Conservation (phyloP, 2,888 invertebrate genomes). For the Deladenus siricidicola region DNA sequence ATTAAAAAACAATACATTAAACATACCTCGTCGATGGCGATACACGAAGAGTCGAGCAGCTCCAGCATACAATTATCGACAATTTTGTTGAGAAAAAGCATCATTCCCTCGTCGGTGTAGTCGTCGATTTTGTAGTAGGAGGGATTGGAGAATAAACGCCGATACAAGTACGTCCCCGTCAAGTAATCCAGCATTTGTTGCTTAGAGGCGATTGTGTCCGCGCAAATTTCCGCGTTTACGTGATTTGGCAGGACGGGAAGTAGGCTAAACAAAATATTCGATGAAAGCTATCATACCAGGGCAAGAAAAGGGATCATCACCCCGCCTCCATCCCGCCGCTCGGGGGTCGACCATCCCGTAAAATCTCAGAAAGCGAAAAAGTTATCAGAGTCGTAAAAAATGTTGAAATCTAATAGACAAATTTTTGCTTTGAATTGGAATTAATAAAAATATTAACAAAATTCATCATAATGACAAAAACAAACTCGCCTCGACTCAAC, state of each 20-base stretch:
- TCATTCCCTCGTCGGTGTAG: conserved; percentile 58
- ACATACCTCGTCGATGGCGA: conserved; percentile 64
- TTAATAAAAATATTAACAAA: background rate
- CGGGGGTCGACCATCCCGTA: no score
- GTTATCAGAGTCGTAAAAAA: no score
- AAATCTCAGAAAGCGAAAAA: no score
- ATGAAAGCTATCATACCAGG: no score
- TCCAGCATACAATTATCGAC: conserved; percentile 71
- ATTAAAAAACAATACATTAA: no score
- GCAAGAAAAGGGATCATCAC: no score
- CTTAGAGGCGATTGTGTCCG: conserved; percentile 84
- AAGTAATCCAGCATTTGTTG: conserved; percentile 90
- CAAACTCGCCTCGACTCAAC: conserved; percentile 73
- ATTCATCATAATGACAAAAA: background rate
- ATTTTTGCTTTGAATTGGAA: background rate
- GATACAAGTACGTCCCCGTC: conserved; percentile 96
- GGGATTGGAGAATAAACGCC: conserved; percentile 54
- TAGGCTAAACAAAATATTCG: conserved; percentile 63
- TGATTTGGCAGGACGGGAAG: conserved; percentile 86
- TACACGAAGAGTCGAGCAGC: conserved; percentile 70
- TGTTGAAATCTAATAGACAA: background rate
- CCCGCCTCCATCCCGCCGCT: no score
- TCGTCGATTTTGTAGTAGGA: conserved; percentile 72
- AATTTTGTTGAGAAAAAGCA: conserved; percentile 68
- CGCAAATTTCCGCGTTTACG: conserved; percentile 84